phyloP scores from a whole-genome alignment of 2,888 invertebrate genomes.

The Mantis religiosa region DNA sequence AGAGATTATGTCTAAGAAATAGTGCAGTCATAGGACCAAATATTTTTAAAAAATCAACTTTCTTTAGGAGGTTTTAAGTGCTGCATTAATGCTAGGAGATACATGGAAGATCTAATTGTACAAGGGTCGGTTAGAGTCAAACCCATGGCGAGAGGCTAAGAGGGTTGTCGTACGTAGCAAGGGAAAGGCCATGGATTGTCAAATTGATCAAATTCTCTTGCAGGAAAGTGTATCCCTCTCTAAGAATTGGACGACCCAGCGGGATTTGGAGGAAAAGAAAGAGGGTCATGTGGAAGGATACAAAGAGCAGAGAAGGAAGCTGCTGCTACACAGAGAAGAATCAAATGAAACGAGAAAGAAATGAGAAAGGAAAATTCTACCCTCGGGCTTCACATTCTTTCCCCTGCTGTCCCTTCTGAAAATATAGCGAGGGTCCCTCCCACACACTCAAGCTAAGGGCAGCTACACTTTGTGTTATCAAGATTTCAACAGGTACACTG shows the following conservation, averaged over 20 bases:
- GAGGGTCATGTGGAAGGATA: neutral
- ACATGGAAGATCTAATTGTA: neutral
- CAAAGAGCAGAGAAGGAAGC: neutral
- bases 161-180: neutral
- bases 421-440: neutral
- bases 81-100: neutral
- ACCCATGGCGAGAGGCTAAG: neutral
- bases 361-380: neutral
- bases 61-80: no score
- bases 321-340: neutral
- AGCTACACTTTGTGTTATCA: neutral
- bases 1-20: no score
- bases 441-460: neutral
- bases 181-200: neutral
- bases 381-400: neutral
- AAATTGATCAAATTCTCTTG: constrained; percentile 7
- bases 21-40: no score
- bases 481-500: neutral
- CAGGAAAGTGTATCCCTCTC: neutral
- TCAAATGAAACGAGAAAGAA: neutral
- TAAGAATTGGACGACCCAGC: neutral
- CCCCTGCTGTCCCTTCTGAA: neutral
- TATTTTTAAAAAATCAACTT: no score
- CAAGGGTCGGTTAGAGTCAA: neutral
- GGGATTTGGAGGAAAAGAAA: neutral